phyloP scores from a whole-genome alignment of 2,113 vertebrate genomes.

The Etheostoma cragini region DNA sequence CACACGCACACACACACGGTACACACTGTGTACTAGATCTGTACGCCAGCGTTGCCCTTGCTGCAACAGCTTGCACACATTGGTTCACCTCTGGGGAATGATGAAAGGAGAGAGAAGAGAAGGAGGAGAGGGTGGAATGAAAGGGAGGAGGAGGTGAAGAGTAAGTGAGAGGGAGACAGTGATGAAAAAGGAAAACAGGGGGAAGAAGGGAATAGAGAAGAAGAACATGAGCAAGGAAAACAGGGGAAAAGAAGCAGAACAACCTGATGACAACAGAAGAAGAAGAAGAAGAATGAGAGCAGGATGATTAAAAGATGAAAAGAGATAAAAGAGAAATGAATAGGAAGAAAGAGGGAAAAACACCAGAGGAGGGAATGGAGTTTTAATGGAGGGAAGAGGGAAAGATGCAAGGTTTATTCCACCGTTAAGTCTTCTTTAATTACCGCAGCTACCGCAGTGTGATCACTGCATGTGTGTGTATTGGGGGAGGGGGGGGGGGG shows the following conservation, averaged over 20 bases:
- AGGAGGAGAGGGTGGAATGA: constrained; percentile 29
- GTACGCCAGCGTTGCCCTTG: constrained; percentile 67
- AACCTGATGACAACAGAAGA: constrained; percentile 8
- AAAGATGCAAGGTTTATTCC: constrained; percentile 71
- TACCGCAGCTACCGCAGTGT: constrained; percentile 50
- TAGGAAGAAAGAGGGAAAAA: not conserved
- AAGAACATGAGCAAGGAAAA: not conserved
- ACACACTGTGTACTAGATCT: constrained; percentile 45
- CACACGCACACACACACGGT: constrained; percentile 13
- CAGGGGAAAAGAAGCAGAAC: not conserved
- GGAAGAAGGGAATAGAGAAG: not conserved
- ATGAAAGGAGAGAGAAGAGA: constrained; percentile 35
- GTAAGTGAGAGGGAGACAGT: constrained; percentile 18
- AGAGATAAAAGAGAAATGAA: constrained; percentile 4
- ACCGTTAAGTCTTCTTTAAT: constrained; percentile 64
- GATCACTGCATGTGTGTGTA: constrained; percentile 33
- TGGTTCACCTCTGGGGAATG: constrained; percentile 69
- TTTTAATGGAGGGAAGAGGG: constrained; percentile 47
- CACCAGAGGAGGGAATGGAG: constrained; percentile 23
- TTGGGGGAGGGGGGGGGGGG: not conserved
- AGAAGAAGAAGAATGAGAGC: not conserved
- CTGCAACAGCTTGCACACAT: constrained; percentile 67
- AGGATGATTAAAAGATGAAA: constrained; percentile 15
- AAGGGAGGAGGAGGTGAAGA: constrained; percentile 44
- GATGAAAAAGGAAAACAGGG: constrained; percentile 36